These are phyloP conservation scores for Synanceia verrucosa DNA, from an alignment of 2,797 vertebrate species.

Conservation along the genomic window DNA sequence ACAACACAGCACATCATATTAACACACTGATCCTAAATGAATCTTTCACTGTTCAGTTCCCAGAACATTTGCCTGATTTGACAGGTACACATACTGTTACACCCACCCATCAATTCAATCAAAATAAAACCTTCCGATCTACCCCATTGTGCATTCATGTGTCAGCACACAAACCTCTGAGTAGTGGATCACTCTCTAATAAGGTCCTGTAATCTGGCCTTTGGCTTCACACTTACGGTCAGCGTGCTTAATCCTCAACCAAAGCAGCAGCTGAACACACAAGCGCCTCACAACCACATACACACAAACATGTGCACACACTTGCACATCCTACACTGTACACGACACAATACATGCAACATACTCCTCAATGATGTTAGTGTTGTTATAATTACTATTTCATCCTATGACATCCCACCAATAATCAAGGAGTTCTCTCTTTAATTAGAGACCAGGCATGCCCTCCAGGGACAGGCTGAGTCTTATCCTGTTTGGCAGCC, in stretches of 20 bases:
- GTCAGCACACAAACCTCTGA: constrained; percentile 39
- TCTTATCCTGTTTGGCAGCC: constrained; percentile 49
- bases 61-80: background rate
- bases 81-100: background rate
- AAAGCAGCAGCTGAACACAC: constrained; percentile 59
- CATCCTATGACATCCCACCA: background rate
- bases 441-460: constrained; percentile 31
- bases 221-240: constrained; percentile 67
- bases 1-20: background rate
- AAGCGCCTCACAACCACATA: background rate
- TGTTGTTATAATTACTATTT: background rate
- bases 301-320: background rate
- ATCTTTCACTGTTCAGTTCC: background rate
- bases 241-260: constrained; percentile 63
- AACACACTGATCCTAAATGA: background rate
- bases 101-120: background rate
- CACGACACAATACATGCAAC: background rate
- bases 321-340: background rate
- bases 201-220: constrained; percentile 73
- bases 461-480: constrained; percentile 23
- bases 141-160: background rate
- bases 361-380: background rate
- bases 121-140: constrained; percentile 9
- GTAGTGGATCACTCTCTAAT: constrained; percentile 64
- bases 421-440: constrained; percentile 12